Percentiles rank a stretch among this genome's conserved stretches.
Conservation (phyloP, 2,888 invertebrate species). For the Sarcophaga carnaria region DNA sequence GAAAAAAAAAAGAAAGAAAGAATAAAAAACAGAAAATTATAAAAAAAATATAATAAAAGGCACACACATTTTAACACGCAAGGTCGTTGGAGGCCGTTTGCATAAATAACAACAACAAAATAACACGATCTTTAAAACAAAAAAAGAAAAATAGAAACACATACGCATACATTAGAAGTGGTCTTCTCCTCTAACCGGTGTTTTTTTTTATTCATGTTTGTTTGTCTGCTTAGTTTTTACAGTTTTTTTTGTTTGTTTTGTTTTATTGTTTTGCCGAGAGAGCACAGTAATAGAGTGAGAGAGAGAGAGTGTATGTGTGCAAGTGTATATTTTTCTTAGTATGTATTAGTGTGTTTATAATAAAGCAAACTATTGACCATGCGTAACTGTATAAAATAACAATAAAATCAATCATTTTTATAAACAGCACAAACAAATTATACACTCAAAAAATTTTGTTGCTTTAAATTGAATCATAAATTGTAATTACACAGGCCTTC, state of each 20-base stretch:
- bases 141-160: not conserved
- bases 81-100: constrained; percentile 81
- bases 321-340: too few relatives aligned
- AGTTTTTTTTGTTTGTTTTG: not conserved
- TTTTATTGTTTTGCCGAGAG: not conserved
- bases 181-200: constrained; percentile 21
- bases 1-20: not conserved
- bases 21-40: not conserved
- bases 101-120: constrained; percentile 72
- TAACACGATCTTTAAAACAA: constrained; percentile 69
- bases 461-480: too few relatives aligned
- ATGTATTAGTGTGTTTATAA: not conserved
- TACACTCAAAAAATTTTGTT: not conserved
- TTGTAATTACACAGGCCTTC: too few relatives aligned
- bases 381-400: constrained; percentile 63
- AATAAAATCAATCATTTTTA: constrained; percentile 55
- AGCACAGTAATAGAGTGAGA: not conserved
- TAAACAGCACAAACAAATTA: not conserved
- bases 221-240: not conserved
- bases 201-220: constrained; percentile 11
- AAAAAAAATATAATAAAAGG: not conserved
- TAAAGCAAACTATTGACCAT: constrained; percentile 38
- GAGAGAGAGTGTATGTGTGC: too few relatives aligned
- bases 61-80: constrained; percentile 64
- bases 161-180: not conserved